phyloP scores from a whole-genome alignment of 2,113 vertebrate species.

The Myodes glareolus region DNA sequence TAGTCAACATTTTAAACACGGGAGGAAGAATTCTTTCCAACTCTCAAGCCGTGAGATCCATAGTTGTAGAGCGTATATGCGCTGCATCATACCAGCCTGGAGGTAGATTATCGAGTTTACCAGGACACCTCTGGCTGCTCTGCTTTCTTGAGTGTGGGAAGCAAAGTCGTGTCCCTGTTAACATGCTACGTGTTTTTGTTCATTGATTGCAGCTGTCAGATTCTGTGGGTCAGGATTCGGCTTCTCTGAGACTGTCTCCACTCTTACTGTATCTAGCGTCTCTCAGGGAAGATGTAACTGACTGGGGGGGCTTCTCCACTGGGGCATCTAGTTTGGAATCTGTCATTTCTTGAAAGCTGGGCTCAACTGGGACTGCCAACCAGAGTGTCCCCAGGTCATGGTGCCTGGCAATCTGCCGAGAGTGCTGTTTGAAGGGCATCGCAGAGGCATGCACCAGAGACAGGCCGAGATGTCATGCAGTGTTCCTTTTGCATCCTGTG shows the following conservation, averaged over 20 bases:
- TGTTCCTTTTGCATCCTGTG: not conserved
- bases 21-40: not conserved
- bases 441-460: not conserved
- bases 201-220: not conserved
- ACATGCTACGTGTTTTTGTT: too few species aligned
- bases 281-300: not conserved
- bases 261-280: fast-evolving
- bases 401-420: not conserved
- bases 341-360: not conserved
- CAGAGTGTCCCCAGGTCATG: not conserved
- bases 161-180: too few species aligned
- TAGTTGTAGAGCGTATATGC: not conserved
- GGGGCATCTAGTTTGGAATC: not conserved
- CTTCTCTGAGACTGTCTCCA: not conserved
- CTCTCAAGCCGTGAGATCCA: not conserved
- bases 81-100: not conserved
- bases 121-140: too few species aligned
- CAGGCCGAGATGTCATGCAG: not conserved
- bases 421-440: not conserved
- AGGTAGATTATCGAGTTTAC: too few species aligned
- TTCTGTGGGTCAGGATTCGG: not conserved
- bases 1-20: not conserved
- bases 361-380: not conserved
- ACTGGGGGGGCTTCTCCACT: not conserved
- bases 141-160: too few species aligned